A percentile compares a stretch with the other conserved stretches of the same genome.
Conservation (phyloP, 2,113 vertebrate species). For the Lophura nycthemera region DNA sequence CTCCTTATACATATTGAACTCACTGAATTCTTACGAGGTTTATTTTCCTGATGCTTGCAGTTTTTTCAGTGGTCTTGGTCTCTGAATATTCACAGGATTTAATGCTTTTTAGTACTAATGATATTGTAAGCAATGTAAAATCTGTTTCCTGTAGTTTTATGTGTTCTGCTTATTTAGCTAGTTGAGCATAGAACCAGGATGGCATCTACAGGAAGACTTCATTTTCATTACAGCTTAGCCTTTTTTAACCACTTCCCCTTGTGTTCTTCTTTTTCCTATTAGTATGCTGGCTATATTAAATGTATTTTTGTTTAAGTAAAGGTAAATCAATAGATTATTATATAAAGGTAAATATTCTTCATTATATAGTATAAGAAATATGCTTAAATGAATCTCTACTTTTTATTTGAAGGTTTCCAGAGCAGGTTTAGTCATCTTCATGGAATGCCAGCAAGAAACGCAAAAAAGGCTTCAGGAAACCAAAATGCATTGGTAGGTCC, state of each 20-base stretch:
- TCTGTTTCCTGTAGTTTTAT: not conserved
- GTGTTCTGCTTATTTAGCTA: not conserved
- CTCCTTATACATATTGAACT: not conserved
- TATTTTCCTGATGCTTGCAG: not conserved
- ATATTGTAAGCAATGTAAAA: not conserved
- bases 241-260: not conserved
- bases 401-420: slow-evolving; percentile 87
- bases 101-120: not conserved
- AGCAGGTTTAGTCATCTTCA: slow-evolving; percentile 89
- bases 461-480: slow-evolving; percentile 79
- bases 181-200: not conserved
- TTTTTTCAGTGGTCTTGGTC: not conserved
- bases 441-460: slow-evolving; percentile 82
- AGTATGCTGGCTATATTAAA: not conserved
- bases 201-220: not conserved
- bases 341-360: not conserved
- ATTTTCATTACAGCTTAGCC: not conserved
- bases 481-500: slow-evolving; percentile 82
- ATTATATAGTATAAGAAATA: not conserved
- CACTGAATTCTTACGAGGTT: not conserved
- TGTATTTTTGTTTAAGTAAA: not conserved
- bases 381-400: not conserved
- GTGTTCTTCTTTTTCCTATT: not conserved
- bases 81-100: not conserved
- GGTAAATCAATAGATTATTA: not conserved